Evolutionary conservation across 2,113 vertebrate species (phyloP), one percentile per base, ranked within the genome.

Genomic region (Gracilinanus agilis): DNA sequence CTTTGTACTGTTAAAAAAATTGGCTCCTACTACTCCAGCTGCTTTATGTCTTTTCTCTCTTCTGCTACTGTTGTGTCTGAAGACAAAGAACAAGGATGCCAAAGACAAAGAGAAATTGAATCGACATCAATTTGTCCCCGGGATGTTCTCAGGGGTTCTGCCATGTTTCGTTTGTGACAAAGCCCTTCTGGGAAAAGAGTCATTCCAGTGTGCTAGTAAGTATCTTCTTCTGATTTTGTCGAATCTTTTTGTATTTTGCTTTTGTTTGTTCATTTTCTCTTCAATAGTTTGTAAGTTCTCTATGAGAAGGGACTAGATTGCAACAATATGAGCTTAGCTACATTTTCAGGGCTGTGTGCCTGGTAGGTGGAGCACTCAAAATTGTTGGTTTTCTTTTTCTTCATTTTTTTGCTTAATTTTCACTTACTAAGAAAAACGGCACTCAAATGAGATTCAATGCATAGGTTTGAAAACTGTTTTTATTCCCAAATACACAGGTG

Each of bases 131-230:
- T 99, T 99, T 98, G 97, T 98, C 89, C 97, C 98, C 0, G 99
- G 99, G 27, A 98, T 98, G 1, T 98, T 99, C 97, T 97, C 99
- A 55, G 99, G 99, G 53, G 97, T 99, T 94, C 98, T 98, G 0
- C 98, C 99, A 24, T 99, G 99, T 96, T 98, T 98, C 54, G 99
- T 99, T 34, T 99, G 99, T 93, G 99, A 99, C 95, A 99, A 99
- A 94, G 98, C 98, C 0, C 98, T 99, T 2, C 95, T 98, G 88
- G 99, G 99, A 89, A 99, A 99, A 95, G 99, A 99, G 55, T 98
- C 99, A 1, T 96, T 99, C 89, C 99, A 99, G 90, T 99, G 99
- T 94, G 98, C 98, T 90, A 90, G 99, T 99, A 98, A 99, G 99
- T 99, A 96, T 54, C 55, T 93, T 83, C 21, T 89, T 89, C 40